Conservation (phyloP, 1,140 invertebrate species). For the Pseudomyrmex sp. region DNA sequence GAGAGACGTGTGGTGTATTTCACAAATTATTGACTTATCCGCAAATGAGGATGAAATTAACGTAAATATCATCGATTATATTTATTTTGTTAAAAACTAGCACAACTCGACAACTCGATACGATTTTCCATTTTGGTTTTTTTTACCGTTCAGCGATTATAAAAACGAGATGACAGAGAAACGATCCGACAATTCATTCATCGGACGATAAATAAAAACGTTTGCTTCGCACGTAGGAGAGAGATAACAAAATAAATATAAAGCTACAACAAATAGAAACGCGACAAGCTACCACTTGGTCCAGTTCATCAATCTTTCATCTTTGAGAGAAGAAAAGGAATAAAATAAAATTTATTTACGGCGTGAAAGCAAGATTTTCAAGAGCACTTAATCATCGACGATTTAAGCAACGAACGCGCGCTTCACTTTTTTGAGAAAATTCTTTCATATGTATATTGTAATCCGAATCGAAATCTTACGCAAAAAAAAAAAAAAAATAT, state of each 20-base stretch:
- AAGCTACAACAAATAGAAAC: slow-evolving; percentile 46
- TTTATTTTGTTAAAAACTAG: slow-evolving; percentile 36
- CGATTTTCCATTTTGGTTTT: not conserved
- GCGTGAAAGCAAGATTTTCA: slow-evolving; percentile 27
- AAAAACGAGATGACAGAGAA: slow-evolving; percentile 60
- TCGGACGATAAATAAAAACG: slow-evolving; percentile 44
- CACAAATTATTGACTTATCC: slow-evolving; percentile 50
- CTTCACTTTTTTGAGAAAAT: slow-evolving; percentile 13
- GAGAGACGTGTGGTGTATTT: slow-evolving; percentile 33
- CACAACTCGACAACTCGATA: slow-evolving; percentile 7
- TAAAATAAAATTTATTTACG: not conserved
- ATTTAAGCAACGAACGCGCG: not conserved
- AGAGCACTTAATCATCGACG: slow-evolving; percentile 10
- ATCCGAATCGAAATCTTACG: not conserved
- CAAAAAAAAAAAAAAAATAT: not conserved
- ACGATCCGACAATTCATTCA: slow-evolving; percentile 23
- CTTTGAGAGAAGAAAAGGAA: slow-evolving; percentile 14
- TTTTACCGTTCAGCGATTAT: slow-evolving; percentile 40
- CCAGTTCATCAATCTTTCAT: slow-evolving; percentile 48
- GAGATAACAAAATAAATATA: slow-evolving; percentile 40
- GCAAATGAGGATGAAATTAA: slow-evolving; percentile 34
- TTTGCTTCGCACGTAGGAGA: not conserved
- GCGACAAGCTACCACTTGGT: slow-evolving; percentile 45
- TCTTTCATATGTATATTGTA: not conserved
- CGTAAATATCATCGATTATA: slow-evolving; percentile 10